Base-by-base conservation (phyloP, 2,113 vertebrate genomes). In the Phylloscopus trochiloides region DNA sequence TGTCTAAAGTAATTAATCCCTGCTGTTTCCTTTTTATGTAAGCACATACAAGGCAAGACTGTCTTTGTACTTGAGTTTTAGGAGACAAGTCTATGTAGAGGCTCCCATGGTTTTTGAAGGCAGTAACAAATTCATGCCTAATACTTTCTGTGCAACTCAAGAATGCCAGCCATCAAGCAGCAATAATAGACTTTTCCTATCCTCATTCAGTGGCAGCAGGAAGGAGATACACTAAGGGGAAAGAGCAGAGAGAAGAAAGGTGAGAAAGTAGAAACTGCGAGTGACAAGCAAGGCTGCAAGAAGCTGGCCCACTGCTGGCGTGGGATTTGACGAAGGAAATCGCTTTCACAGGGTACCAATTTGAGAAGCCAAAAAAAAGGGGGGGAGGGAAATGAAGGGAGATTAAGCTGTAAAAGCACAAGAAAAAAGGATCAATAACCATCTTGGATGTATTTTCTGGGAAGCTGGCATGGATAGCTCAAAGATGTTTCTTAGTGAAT, bases 1-100 rank as follows among this genome's bases (percentile, higher is more conserved):
- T 97, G 96, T 94, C 97, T 94, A 93, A 98, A 97, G 96, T 96
- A 97, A 97, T 96, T 97, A 97, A 98, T 98, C 81, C 93, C 88
- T 36, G 67, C 86, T 96, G 95, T 94, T 94, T 97, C 95, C 91
- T 97, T 97, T 97, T 96, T 90, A 95, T 95, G 86, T 97, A 97
- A 96, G 96, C 96, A 97, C 92, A 91, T 72, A 81, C 85, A 94
- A 98, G 96, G 97, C 90, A 97, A 96, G 96, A 93, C 94, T 92
- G 73, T 79, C 92, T 94, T 80, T 95, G 95, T 97, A 93, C 88
- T 92, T 84, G 62, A 78, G 86, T 85, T 93, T 86, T 89, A 84
- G 77, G 43, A 97, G 84, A 92, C 92, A 87, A 88, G 91, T 55
- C 83, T 76, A 74, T 71, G 43, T 93, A 65, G 78, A 78, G 66